A percentile compares a stretch with the other conserved stretches of the same genome.
Evolutionary conservation across 2,797 vertebrate species (phyloP).

Genomic region (Liasis olivaceus): DNA sequence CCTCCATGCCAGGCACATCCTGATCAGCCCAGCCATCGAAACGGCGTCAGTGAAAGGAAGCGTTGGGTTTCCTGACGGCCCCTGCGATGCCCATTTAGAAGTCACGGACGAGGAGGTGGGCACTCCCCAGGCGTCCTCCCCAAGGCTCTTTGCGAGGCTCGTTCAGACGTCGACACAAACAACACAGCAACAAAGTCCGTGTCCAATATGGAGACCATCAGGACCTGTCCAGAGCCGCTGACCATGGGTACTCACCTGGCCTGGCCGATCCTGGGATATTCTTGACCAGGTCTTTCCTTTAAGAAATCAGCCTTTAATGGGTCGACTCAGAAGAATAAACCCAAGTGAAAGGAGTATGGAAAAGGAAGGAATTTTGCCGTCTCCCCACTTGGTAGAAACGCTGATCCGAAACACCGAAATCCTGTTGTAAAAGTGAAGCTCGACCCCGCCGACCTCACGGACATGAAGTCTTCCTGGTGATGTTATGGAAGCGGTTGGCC

Average conservation of each 20-base stretch:
- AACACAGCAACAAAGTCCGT: background rate
- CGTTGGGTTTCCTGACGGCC: background rate
- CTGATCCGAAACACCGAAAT: no score
- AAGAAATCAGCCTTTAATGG: background rate
- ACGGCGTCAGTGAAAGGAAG: background rate
- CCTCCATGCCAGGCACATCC: background rate
- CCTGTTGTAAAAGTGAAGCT: no score
- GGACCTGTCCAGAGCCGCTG: background rate
- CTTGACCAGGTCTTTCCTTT: background rate
- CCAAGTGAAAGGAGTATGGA: no score
- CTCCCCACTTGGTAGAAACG: no score
- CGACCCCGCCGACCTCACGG: background rate
- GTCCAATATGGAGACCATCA: background rate
- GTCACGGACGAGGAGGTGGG: rapidly evolving
- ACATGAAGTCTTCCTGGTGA: background rate
- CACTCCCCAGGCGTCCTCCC: background rate
- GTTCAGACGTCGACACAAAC: background rate
- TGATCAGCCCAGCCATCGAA: background rate
- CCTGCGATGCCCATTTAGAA: background rate
- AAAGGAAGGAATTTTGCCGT: no score
- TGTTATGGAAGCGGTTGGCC: background rate
- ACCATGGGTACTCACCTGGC: background rate
- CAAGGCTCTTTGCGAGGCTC: background rate
- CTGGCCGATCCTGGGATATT: background rate
- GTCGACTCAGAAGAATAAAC: background rate